phyloP scores from a whole-genome alignment of 2,113 vertebrate species.

The Danio rerio region GRCz12tu NC_133183.1:50558501-50559000 shows the following conservation, averaged over 20 bases:
- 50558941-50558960: conserved; percentile 36
- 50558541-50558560: no score
- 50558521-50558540: no score
- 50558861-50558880: conserved; percentile 32
- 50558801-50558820: conserved; percentile 20
- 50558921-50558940: conserved; percentile 28
- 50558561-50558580: no score
- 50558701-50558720: background rate
- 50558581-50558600: no score
- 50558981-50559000: conserved; percentile 21
- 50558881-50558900: conserved; percentile 32
- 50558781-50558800: conserved; percentile 14
- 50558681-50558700: background rate
- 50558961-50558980: conserved; percentile 25
- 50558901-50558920: conserved; percentile 28
- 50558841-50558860: conserved; percentile 21
- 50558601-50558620: background rate
- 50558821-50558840: conserved; percentile 26
- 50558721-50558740: background rate
- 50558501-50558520: no score
- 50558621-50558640: background rate
- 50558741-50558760: conserved; percentile 17
- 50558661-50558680: background rate
- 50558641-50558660: background rate
- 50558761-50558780: background rate